phyloP scores from a whole-genome alignment of 2,113 vertebrate species.

The Takifugu bimaculatus region DNA sequence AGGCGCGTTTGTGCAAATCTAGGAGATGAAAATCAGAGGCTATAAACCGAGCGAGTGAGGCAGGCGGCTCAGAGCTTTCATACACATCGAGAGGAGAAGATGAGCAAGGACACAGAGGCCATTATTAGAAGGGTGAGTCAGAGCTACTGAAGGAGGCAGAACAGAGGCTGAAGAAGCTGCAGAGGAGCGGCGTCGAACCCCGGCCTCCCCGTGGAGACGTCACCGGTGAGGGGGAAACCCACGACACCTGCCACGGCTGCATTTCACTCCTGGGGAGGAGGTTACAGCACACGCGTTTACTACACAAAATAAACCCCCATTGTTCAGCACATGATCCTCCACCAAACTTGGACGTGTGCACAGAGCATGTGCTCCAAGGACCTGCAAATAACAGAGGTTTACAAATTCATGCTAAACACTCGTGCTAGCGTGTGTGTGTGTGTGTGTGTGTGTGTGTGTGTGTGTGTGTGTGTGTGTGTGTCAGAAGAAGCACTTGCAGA shows the following conservation, averaged over 20 bases:
- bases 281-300: too few species aligned
- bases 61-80: conserved; percentile 13
- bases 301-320: conserved; percentile 19
- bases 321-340: too few species aligned
- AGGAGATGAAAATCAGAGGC: conserved; percentile 19
- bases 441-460: too few species aligned
- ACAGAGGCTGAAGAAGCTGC: conserved; percentile 56
- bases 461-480: not conserved
- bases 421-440: too few species aligned
- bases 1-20: not conserved
- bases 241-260: conserved; percentile 31
- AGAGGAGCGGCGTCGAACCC: conserved; percentile 41
- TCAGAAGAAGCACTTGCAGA: conserved; percentile 8
- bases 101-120: conserved; percentile 43
- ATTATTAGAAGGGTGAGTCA: conserved; percentile 61
- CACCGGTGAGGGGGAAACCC: conserved; percentile 22
- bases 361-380: too few species aligned
- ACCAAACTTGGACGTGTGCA: too few species aligned
- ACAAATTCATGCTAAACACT: too few species aligned
- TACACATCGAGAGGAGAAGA: conserved; percentile 31
- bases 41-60: conserved; percentile 29
- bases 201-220: conserved; percentile 35
- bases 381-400: too few species aligned
- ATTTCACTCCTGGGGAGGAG: too few species aligned
- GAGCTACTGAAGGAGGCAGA: conserved; percentile 50